Conservation (phyloP, 2,888 invertebrate species). For the Chelonus formosanus region DNA sequence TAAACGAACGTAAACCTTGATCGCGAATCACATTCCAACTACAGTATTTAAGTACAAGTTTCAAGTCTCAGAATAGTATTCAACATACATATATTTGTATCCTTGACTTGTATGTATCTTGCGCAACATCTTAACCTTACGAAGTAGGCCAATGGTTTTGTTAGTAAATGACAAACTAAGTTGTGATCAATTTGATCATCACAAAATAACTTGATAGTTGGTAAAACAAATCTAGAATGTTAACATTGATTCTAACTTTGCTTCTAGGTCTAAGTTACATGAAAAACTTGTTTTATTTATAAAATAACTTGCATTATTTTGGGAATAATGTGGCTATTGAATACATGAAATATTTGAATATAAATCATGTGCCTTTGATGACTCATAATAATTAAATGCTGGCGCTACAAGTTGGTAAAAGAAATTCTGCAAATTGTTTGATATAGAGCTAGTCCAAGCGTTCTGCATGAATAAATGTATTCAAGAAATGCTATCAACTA, state of each 20-base stretch:
- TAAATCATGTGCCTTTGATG: too few relatives aligned
- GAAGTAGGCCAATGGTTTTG: slow-evolving; percentile 45
- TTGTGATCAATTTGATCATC: slow-evolving; percentile 13
- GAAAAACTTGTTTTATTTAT: slow-evolving; percentile 1
- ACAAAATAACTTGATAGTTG: not conserved
- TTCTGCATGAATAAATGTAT: too few relatives aligned
- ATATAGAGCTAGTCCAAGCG: too few relatives aligned
- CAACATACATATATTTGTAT: not conserved
- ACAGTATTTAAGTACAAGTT: slow-evolving; percentile 4
- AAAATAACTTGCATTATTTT: not conserved
- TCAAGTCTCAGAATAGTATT: slow-evolving; percentile 5
- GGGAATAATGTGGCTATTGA: too few relatives aligned
- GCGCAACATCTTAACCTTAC: slow-evolving; percentile 43
- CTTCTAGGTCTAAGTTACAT: too few relatives aligned
- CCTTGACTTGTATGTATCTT: slow-evolving; percentile 36
- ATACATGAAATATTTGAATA: too few relatives aligned
- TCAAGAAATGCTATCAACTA: too few relatives aligned
- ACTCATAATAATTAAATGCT: too few relatives aligned
- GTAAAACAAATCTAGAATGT: not conserved
- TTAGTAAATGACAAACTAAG: slow-evolving; percentile 17
- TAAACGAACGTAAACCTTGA: slow-evolving; percentile 39
- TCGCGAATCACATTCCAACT: slow-evolving; percentile 25
- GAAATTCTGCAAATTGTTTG: too few relatives aligned
- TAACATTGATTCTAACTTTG: not conserved
- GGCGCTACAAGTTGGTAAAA: too few relatives aligned